These are phyloP conservation scores for Xiphophorus hellerii DNA, from an alignment of 2,113 vertebrate genomes.

Conservation along the genomic window DNA sequence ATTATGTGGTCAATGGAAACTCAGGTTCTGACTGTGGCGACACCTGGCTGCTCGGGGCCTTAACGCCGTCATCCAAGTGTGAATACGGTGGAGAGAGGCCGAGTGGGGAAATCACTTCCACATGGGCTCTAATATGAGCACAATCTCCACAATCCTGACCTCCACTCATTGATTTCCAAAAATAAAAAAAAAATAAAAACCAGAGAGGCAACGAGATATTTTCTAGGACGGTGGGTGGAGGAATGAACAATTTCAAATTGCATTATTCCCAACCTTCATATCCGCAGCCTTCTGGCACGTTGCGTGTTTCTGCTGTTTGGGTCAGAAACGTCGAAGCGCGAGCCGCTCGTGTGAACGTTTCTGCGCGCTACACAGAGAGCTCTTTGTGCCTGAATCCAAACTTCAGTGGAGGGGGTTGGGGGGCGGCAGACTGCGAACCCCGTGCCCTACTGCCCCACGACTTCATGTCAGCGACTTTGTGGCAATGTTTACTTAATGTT, in stretches of 20 bases:
- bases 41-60: constrained; percentile 54
- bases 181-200: constrained; percentile 60
- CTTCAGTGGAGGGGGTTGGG: constrained; percentile 40
- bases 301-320: constrained; percentile 16
- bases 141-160: constrained; percentile 44
- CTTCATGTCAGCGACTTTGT: constrained; percentile 59
- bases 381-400: constrained; percentile 61
- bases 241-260: constrained; percentile 45
- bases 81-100: constrained; percentile 44
- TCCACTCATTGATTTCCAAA: constrained; percentile 37
- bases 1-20: no score
- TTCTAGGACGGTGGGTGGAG: not conserved
- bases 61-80: constrained; percentile 57
- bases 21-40: constrained; percentile 25
- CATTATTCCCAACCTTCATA: constrained; percentile 16
- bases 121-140: constrained; percentile 64
- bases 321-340: not conserved
- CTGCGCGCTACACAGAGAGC: constrained; percentile 60
- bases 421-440: constrained; percentile 6
- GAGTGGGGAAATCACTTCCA: constrained; percentile 74
- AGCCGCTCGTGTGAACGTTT: constrained; percentile 56
- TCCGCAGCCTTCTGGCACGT: constrained; percentile 22
- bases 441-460: constrained; percentile 48
- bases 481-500: constrained; percentile 73
- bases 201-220: constrained; percentile 39